These are phyloP conservation scores for Erpornis zantholeuca DNA, from an alignment of 2,113 vertebrate species.

Conservation along the genomic window DNA sequence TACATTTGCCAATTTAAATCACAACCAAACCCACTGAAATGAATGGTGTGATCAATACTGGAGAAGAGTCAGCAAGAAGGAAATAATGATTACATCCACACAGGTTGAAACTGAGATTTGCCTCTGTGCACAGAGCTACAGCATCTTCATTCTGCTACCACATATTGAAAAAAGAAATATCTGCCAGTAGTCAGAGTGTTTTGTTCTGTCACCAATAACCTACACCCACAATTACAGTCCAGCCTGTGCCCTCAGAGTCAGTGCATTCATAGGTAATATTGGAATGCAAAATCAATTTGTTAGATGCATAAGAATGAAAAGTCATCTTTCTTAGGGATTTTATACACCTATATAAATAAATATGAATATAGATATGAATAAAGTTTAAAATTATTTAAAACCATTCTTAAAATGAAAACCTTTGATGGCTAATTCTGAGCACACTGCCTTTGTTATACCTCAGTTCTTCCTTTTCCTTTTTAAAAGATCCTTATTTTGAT, in stretches of 20 bases:
- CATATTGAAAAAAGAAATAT: not conserved
- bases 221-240: not conserved
- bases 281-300: not conserved
- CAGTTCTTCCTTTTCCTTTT: not conserved
- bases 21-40: not conserved
- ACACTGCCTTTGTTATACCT: not conserved
- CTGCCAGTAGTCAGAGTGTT: not conserved
- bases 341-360: not conserved
- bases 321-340: not conserved
- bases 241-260: not conserved
- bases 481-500: not conserved
- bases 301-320: not conserved
- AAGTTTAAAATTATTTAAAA: not conserved
- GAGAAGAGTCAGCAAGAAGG: not conserved
- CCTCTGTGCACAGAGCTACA: not conserved
- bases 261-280: too few species aligned
- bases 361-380: not conserved
- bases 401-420: not conserved
- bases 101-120: not conserved
- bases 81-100: not conserved
- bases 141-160: not conserved
- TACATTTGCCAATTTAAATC: not conserved
- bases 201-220: not conserved
- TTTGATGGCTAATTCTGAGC: not conserved
- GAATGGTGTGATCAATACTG: not conserved